Evolutionary conservation across 2,888 invertebrate genomes (phyloP).

Genomic region (Rutpela maculata): DNA sequence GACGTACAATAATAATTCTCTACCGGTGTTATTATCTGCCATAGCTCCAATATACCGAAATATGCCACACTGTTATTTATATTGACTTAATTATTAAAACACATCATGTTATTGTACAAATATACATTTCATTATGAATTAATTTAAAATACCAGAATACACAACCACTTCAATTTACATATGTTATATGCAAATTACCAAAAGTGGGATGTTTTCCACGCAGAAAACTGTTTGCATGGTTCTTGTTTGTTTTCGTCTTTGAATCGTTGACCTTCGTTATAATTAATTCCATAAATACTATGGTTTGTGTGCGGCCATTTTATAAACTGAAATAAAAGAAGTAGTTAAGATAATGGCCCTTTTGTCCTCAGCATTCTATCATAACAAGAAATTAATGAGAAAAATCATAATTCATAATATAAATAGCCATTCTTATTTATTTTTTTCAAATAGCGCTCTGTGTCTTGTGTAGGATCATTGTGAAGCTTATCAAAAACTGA

Average conservation of each 20-base stretch:
- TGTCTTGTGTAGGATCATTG: too few species aligned
- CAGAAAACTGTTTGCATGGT: background rate
- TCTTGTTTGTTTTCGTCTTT: background rate
- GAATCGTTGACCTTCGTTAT: background rate
- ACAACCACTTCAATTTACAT: slow-evolving; percentile 19
- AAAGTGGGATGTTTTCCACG: background rate
- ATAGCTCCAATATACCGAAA: background rate
- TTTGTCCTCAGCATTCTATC: too few species aligned
- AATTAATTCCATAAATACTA: background rate
- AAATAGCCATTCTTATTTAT: too few species aligned
- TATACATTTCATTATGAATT: slow-evolving; percentile 19
- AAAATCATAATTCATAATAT: too few species aligned
- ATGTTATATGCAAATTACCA: slow-evolving; percentile 13
- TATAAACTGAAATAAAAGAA: too few species aligned
- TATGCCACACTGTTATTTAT: background rate
- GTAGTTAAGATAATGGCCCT: too few species aligned
- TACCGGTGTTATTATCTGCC: too few species aligned
- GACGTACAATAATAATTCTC: too few species aligned
- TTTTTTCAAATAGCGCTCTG: too few species aligned
- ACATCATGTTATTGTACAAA: background rate
- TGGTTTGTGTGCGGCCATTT: too few species aligned
- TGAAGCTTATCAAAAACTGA: too few species aligned
- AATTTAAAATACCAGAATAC: slow-evolving; percentile 24
- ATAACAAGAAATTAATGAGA: too few species aligned
- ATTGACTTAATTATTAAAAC: background rate